Evolutionary conservation across 2,888 invertebrate genomes (phyloP), one percentile per base, ranked within the genome.

Genomic region (Itoplectis maculator): DNA sequence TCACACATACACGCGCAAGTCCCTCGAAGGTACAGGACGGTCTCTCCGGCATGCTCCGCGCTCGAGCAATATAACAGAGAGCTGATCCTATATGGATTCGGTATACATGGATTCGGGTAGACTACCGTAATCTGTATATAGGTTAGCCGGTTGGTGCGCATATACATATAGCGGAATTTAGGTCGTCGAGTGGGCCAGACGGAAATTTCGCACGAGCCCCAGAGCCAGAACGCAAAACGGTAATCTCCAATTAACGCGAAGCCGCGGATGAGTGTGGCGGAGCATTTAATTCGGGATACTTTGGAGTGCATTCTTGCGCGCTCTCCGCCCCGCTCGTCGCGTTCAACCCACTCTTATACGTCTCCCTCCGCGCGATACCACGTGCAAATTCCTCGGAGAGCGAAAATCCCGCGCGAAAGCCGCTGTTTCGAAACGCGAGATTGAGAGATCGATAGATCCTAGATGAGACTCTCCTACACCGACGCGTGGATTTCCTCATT

Each of bases 221-320:
- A n/a, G 54, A 63, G 68, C n/a, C 47, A 61, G 59, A 11, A 40
- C 37, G 56, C 74, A 69, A 65, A 81, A 82, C 70, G 74, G 75
- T 85, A 83, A 81, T 79, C 79, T 72, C 69, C 79, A 84, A 83
- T 83, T 81, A 83, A 81, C 72, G 74, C 54, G 69, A 59, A 45
- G 75, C 76, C 73, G 37, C 77, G 70, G 77, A 83, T 75, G 63
- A 81, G 80, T 72, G 73, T 66, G 72, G 63, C 72, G 56, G 65
- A 42, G 78, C 74, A 78, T 80, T 82, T 80, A 79, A 84, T 82
- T 83, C 61, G 69, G 18, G 72, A 70, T 78, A 78, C 81, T 83
- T 79, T 69, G 51, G 59, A 80, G 75, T 78, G 80, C 82, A 77
- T 78, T 72, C 70, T 63, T 49, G 68, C 54, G 65, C 37, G 37